Base-by-base conservation (phyloP, 2,888 invertebrate species). In the Gonocerus acuteangulatus region DNA sequence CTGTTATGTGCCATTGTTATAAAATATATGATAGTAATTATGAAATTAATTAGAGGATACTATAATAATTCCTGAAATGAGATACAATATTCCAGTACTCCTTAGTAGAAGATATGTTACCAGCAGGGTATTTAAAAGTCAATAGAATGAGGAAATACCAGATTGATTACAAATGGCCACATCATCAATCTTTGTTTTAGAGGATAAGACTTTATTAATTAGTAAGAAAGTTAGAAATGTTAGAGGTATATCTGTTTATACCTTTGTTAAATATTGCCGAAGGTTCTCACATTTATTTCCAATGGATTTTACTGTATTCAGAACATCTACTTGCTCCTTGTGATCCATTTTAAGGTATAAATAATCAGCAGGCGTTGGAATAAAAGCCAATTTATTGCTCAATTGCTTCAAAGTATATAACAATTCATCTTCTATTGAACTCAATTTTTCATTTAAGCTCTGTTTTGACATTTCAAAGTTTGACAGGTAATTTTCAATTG, bases 401-500 rank as follows among this genome's bases (percentile, higher is more conserved):
- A 85, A 82, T 67, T 82, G 81, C 69, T 84, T 83, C 67, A 88
- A 73, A 2, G 82, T 75, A 27, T 80, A 79, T 2, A 85, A 82
- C 45, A 87, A 79, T 59, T 79, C 80, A 61, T 77, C 76, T 71
- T 88, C 86, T 15, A 85, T 70, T 60, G 80, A 79, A 1, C 75
- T 74, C 6, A 86, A 78, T 69, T 82, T 83, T 11, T 81, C 80
- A 65, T 79, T 73, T 73, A 88, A 87, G 42, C 80, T 80, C 6
- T 75, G 76, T 64, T 83, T 80, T 63, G 77, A 81, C 32, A 80
- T 78, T 67, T 84, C 83, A 70, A 82, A 85, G 0, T 79, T 77
- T 0, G 79, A 74, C 75, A 89, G 78, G 70, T 90, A 90, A 16
- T 80, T 76, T 68, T 89, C 87, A 82, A 91, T 89, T 1, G 85